Evolutionary conservation across 2,888 invertebrate genomes (phyloP).

Genomic region (Scaptomyza flava): DNA sequence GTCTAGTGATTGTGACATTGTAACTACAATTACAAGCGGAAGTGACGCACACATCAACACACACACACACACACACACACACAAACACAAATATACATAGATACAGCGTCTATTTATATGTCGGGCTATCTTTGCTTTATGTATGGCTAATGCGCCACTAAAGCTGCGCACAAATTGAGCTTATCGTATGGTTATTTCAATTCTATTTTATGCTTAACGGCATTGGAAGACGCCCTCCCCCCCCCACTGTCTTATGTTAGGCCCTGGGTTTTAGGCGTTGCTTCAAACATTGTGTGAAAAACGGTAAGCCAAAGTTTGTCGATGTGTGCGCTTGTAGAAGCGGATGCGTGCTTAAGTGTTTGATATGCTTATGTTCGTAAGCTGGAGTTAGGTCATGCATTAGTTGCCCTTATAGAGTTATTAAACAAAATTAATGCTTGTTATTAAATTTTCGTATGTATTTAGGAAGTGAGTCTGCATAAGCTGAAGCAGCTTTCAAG

Average conservation of each 20-base stretch:
- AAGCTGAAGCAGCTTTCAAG: conserved; percentile 48
- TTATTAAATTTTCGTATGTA: conserved; percentile 72
- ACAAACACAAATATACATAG: conserved; percentile 1
- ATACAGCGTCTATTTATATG: conserved; percentile 38
- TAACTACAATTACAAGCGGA: conserved; percentile 81
- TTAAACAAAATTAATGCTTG: conserved; percentile 78
- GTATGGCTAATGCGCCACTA: conserved; percentile 76
- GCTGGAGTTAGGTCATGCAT: conserved; percentile 11
- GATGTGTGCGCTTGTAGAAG: neutral
- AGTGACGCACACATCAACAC: conserved; percentile 77
- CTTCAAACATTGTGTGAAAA: conserved; percentile 71
- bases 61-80: conserved; percentile 60
- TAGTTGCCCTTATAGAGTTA: conserved; percentile 69
- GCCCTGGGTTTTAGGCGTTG: conserved; percentile 45
- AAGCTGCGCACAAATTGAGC: conserved; percentile 81
- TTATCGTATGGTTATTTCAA: conserved; percentile 80
- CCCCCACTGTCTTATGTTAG: conserved; percentile 36
- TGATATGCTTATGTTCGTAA: conserved; percentile 35
- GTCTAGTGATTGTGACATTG: conserved; percentile 80
- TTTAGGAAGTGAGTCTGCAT: conserved; percentile 72
- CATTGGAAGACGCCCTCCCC: neutral
- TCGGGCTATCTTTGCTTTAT: conserved; percentile 78
- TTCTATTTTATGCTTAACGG: conserved; percentile 75
- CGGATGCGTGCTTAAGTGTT: conserved; percentile 40
- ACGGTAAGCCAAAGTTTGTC: conserved; percentile 63